Conservation (phyloP, 2,888 invertebrate species). For the Sphaerophoria rueppellii region DNA sequence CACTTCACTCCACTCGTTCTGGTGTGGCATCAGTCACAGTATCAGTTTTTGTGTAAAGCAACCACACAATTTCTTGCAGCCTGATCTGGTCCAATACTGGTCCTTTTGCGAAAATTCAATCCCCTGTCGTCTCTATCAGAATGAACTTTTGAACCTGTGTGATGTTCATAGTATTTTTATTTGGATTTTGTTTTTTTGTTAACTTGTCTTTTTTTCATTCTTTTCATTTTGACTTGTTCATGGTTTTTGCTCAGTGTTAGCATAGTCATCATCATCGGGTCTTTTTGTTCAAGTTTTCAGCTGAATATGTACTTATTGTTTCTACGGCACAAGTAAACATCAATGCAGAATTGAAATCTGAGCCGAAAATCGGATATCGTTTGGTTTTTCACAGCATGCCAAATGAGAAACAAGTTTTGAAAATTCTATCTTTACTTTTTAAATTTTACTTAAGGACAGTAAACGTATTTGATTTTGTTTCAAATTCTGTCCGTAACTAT, state of each 20-base stretch:
- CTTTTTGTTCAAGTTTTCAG: conserved; percentile 48
- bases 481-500: no score
- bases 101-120: conserved; percentile 55
- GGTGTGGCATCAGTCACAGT: conserved; percentile 33
- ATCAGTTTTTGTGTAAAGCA: conserved; percentile 58
- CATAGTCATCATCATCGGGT: conserved; percentile 59
- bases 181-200: background rate
- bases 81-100: conserved; percentile 59
- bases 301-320: conserved; percentile 12
- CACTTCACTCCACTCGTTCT: background rate
- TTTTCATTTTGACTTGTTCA: conserved; percentile 60
- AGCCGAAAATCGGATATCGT: conserved; percentile 33
- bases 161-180: background rate
- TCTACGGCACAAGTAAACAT: conserved; percentile 27
- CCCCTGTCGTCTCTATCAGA: conserved; percentile 20
- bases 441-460: no score
- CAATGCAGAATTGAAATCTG: conserved; percentile 15
- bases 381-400: conserved; percentile 14
- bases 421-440: background rate
- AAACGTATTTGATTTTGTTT: no score
- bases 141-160: conserved; percentile 26
- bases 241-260: conserved; percentile 47
- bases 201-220: conserved; percentile 8
- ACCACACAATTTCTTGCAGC: conserved; percentile 49
- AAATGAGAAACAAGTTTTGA: background rate